Base-by-base conservation (phyloP, 2,113 vertebrate genomes). In the Gallinago paraguaiae region DNA sequence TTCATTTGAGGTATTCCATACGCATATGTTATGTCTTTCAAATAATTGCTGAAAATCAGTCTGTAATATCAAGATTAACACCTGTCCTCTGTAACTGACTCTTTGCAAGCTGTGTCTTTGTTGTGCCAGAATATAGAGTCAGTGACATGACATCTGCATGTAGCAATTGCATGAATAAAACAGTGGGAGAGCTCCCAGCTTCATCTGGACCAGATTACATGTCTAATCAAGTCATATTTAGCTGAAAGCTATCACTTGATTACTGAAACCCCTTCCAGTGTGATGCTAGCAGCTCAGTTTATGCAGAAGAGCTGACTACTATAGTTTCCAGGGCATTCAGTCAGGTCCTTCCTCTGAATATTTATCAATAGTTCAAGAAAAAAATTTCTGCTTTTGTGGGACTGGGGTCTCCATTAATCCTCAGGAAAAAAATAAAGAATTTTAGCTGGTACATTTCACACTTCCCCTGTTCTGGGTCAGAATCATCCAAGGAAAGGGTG, bases 211-310 rank as follows among this genome's bases (percentile, higher is more conserved):
- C 25, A 67, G 37, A 67, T 86, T 77, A 74, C 54, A 3, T 23
- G 41, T 77, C 31, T 86, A 80, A 81, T 88, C 79, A 95, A 87
- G 71, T 63, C 41, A 51, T 56, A 83, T 61, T 95, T 91, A 79
- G 27, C 60, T 87, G 45, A 25, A 69, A 85, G 31, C 22, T 82
- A 50, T 74, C 53, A 35, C 41, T 74, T 88, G 59, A 91, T 83
- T 82, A 59, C 39, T 87, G 46, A 84, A 95, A 60, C 30, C 22
- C 7, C 27, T 80, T 70, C 39, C 27, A 86, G 5, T 63, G 31
- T 77, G 45, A 67, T 65, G 57, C n/a, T 72, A 69, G 41, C 28
- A 85, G 19, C 13, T 54, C n/a, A 24, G n/a, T 65, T 86, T 41
- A 53, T 68, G 28, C 6, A 87, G 53, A 67, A 91, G 85, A 65